Evolutionary conservation across 1,140 invertebrate species (phyloP).

Genomic region (Drosophila pseudoananassae): DNA sequence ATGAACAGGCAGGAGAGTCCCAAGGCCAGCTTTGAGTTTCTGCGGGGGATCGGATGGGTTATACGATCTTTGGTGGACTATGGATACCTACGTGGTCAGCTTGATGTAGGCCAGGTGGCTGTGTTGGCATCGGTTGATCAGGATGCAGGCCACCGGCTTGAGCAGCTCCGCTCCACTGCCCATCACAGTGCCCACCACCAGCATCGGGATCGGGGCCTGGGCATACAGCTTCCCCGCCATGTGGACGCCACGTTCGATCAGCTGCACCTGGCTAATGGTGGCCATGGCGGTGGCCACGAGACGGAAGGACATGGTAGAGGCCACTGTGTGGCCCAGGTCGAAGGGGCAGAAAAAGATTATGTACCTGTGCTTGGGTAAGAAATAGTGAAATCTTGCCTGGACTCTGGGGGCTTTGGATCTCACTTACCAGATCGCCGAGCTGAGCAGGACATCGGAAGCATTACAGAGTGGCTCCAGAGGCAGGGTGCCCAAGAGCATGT

Average conservation of each 20-base stretch:
- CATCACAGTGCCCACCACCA: slow-evolving; percentile 60
- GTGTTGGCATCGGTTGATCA: slow-evolving; percentile 61
- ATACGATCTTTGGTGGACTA: not conserved
- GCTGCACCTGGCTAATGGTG: slow-evolving; percentile 58
- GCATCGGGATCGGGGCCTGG: slow-evolving; percentile 55
- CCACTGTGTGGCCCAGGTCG: slow-evolving; percentile 39
- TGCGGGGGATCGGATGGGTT: slow-evolving; percentile 5
- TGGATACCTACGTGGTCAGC: slow-evolving; percentile 56
- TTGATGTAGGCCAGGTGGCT: slow-evolving; percentile 47
- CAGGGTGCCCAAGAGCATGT: slow-evolving; percentile 54
- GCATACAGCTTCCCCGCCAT: slow-evolving; percentile 38
- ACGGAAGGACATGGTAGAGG: slow-evolving; percentile 32
- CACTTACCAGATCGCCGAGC: slow-evolving; percentile 48
- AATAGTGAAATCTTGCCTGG: not conserved
- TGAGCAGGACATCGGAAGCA: slow-evolving; percentile 41
- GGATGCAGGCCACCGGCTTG: slow-evolving; percentile 52
- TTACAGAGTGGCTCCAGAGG: slow-evolving; percentile 63
- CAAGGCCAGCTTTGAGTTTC: slow-evolving; percentile 63
- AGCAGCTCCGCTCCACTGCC: slow-evolving; percentile 67
- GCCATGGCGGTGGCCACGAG: slow-evolving; percentile 42
- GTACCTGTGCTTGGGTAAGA: slow-evolving; percentile 32
- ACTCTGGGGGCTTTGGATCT: not conserved
- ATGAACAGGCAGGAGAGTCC: slow-evolving; percentile 35
- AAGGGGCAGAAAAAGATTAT: slow-evolving; percentile 62
- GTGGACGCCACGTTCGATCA: slow-evolving; percentile 54